These are phyloP conservation scores for Martes martes DNA, from an alignment of 2,113 vertebrate species.

Conservation along the genomic window DNA sequence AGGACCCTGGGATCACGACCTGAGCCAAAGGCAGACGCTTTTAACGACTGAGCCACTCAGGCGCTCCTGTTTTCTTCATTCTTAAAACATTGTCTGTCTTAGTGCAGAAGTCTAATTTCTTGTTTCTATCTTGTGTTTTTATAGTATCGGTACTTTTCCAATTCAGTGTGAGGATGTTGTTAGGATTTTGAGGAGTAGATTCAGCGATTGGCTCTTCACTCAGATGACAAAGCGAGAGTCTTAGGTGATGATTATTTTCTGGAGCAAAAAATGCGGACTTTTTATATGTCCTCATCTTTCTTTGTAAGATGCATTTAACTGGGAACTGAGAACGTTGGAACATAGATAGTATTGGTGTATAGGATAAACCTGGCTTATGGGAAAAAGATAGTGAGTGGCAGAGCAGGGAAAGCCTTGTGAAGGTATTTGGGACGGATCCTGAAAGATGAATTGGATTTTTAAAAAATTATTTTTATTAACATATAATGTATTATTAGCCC, in stretches of 20 bases:
- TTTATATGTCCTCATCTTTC: not conserved
- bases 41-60: too few relatives aligned
- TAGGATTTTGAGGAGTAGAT: not conserved
- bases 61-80: not conserved
- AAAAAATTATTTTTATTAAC: too few relatives aligned
- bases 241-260: not conserved
- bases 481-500: too few relatives aligned
- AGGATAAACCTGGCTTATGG: not conserved
- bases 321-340: not conserved
- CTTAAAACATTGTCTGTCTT: not conserved
- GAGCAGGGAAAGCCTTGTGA: not conserved
- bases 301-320: not conserved
- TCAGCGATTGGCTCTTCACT: not conserved
- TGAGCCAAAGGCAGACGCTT: too few relatives aligned
- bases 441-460: not conserved
- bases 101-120: not conserved
- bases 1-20: too few relatives aligned
- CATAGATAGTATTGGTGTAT: not conserved
- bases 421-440: not conserved
- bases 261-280: not conserved
- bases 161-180: not conserved
- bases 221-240: not conserved
- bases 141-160: not conserved
- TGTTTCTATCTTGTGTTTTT: not conserved
- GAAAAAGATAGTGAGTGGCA: not conserved